phyloP scores from a whole-genome alignment of 2,797 vertebrate genomes.

The Lacerta bilineata region DNA sequence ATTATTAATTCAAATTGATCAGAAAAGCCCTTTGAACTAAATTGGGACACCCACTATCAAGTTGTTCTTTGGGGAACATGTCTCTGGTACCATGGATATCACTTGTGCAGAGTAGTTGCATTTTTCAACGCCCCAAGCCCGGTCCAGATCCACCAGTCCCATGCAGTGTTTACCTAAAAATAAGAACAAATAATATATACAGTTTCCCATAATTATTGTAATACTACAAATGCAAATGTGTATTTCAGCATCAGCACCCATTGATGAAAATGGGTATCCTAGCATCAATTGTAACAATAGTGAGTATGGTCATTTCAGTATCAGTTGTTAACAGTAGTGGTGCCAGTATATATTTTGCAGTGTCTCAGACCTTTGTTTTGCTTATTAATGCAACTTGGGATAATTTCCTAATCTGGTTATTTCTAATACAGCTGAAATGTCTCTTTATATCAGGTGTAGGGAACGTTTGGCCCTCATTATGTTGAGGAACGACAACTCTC shows the following conservation, averaged over 20 bases:
- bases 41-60: conserved; percentile 89
- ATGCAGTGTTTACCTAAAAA: conserved; percentile 91
- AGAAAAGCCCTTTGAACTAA: conserved; percentile 57
- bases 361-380: not conserved
- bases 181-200: conserved; percentile 33
- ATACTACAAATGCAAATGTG: not conserved
- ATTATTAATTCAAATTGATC: conserved; percentile 45
- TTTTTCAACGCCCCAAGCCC: conserved; percentile 91
- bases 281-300: not conserved
- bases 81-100: conserved; percentile 96
- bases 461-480: too few relatives aligned
- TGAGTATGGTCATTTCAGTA: rapidly evolving
- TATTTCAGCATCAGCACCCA: too few relatives aligned
- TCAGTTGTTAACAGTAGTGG: not conserved
- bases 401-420: not conserved
- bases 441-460: not conserved
- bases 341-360: not conserved
- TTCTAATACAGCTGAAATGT: not conserved
- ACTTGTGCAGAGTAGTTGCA: conserved; percentile 87
- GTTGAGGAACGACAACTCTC: too few relatives aligned
- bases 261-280: rapidly evolving
- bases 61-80: conserved; percentile 98
- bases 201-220: not conserved
- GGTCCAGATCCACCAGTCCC: conserved; percentile 96
- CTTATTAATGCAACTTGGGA: not conserved